Base-by-base conservation (phyloP, 2,113 vertebrate genomes). In the Prunella fulvescens region DNA sequence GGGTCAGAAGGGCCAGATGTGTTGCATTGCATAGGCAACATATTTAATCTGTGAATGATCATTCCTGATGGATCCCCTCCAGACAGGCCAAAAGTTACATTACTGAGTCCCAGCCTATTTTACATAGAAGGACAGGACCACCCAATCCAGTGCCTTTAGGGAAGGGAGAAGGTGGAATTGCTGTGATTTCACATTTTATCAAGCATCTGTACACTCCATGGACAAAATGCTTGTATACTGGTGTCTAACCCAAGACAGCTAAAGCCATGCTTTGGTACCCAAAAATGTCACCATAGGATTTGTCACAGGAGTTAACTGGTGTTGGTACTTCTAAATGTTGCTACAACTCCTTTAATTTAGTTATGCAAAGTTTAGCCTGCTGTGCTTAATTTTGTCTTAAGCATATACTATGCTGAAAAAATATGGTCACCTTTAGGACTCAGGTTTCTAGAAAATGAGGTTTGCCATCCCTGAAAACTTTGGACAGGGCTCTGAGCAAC, bases 1-100 rank as follows among this genome's bases (percentile, higher is more conserved):
- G 88, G 47, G 88, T 85, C 62, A 69, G 62, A 77, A 82, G 33
- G 39, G 51, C 92, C 93, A 95, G 88, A 92, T 96, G 86, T 93
- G 76, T 67, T 94, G 82, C 60, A 83, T 11, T 95, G 88, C 60
- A 78, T 23, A 88, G 90, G 40, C 64, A 93, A 33, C 47, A 33
- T 51, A 74, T 65, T 90, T 86, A 86, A 84, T 95, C 69, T 78
- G 69, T 79, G 78, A 96, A 62, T 86, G 67, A 90, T 93, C 85
- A 45, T 90, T 93, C 51, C 39, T 90, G 67, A 91, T 86, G 76
- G 79, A 86, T 83, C 29, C 23, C 42, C 60, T 94, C 72, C 60
- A 96, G 40, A 58, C 37, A 64, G 72, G 37, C 79, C 76, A 54
- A 44, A 91, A 85, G 88, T 65, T 85, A 40, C 19, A 4, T 48